Base-by-base conservation (phyloP, 2,888 invertebrate species). In the Spisula solida region DNA sequence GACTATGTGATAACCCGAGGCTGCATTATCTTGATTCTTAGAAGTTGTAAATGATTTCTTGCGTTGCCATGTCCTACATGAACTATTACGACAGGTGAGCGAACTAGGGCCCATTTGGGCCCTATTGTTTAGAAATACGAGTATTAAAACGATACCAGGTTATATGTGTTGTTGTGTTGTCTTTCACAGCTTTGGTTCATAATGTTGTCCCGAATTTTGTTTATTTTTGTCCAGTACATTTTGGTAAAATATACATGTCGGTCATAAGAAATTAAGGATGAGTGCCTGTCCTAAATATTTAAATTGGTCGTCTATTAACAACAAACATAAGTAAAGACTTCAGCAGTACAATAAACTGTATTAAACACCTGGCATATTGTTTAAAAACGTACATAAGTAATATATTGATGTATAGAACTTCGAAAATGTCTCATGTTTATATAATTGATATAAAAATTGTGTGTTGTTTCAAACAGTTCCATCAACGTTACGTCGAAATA, bases 211-310 rank as follows among this genome's bases (percentile, higher is more conserved):
- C 66, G 66, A 25, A 25, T 25, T 10, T 66, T 20, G 66, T 25
- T 14, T 25, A 66, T 25, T 25, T 25, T 66, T 66, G 66, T 66
- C 66, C 66, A 20, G 66, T 66, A 66, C 66, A 66, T 66, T 66
- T 20, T 66, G n/a, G 8, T 20, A 5, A 66, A 66, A 20, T 10
- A 25, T 60, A 5, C 5, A 60, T 20, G n/a, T 14, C 60, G 5
- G n/a, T n/a, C 16, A 20, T 60, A 16, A 60, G n/a, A 60, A 60
- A 5, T 60, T n/a, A n/a, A n/a, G n/a, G n/a, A n/a, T n/a, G n/a
- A n/a, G n/a, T n/a, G n/a, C n/a, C n/a, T n/a, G n/a, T 25, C 25
- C 20, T 66, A 20, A 25, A 14, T 66, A 66, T 66, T 66, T 18
- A 55, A 18, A 55, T 55, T 55, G 55, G 18, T 10, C 25, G 66